Percentiles rank a stretch among this genome's conserved stretches.
Evolutionary conservation across 2,113 vertebrate species (phyloP).

Genomic region (Regulus satrapa): DNA sequence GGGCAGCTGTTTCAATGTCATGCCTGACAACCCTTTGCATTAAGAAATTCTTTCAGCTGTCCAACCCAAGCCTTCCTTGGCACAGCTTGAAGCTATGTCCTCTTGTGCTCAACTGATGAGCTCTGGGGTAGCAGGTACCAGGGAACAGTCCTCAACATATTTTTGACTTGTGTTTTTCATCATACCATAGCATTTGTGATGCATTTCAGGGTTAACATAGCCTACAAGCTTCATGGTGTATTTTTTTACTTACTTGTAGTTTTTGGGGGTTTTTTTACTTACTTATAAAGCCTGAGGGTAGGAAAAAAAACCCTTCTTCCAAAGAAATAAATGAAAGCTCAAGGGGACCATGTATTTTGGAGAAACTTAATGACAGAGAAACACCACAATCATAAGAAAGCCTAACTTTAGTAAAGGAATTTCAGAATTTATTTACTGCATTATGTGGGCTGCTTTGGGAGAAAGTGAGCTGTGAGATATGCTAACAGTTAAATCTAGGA

Average conservation of each 20-base stretch:
- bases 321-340: neutral
- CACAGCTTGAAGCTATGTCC: neutral
- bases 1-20: neutral
- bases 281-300: neutral
- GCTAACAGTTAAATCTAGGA: neutral
- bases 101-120: neutral
- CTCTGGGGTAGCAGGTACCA: neutral
- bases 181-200: neutral
- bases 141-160: neutral
- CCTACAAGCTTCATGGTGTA: neutral
- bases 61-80: neutral
- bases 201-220: neutral
- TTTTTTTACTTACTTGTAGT: too few species aligned
- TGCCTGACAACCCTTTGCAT: neutral
- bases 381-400: neutral
- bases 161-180: neutral
- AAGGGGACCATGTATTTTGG: neutral
- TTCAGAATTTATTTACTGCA: neutral
- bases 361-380: neutral
- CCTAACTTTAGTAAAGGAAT: neutral
- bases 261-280: neutral
- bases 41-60: neutral
- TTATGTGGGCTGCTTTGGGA: neutral
- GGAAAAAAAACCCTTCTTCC: neutral
- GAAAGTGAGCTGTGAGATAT: neutral